Conservation (phyloP, 2,113 vertebrate species). For the Colaptes auratus region DNA sequence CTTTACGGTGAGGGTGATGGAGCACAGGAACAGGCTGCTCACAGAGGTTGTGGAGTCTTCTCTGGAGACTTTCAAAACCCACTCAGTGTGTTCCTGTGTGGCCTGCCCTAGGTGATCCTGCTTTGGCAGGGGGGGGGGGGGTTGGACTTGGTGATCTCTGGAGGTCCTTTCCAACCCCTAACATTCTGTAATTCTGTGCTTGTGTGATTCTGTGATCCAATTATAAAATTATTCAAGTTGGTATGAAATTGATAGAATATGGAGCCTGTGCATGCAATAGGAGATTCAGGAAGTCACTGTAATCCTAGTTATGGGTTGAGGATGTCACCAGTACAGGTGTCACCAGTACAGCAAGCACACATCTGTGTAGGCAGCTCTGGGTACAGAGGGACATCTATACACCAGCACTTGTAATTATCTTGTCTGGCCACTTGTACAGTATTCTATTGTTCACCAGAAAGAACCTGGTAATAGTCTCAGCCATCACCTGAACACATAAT, state of each 20-base stretch:
- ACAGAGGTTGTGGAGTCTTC: too few species aligned
- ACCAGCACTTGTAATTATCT: fast-evolving
- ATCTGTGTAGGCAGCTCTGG: neutral
- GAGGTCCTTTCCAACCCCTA: too few species aligned
- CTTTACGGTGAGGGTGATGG: too few species aligned
- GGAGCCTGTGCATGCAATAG: neutral
- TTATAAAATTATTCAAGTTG: neutral
- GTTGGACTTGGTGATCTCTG: too few species aligned
- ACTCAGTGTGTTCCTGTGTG: too few species aligned
- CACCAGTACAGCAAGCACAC: neutral
- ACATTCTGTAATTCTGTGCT: too few species aligned
- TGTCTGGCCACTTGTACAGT: neutral
- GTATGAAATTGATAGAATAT: neutral
- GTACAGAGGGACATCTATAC: neutral
- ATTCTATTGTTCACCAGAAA: neutral
- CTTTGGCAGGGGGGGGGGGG: too few species aligned
- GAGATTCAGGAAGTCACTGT: neutral
- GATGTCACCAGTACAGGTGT: neutral
- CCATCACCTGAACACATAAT: neutral
- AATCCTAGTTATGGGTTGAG: neutral
- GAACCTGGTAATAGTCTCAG: neutral
- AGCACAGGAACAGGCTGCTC: too few species aligned
- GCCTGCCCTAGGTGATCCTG: too few species aligned
- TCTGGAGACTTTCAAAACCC: too few species aligned
- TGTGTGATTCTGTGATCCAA: neutral